Base-by-base conservation (phyloP, 1,140 invertebrate genomes). In the Papilio xuthus region DNA sequence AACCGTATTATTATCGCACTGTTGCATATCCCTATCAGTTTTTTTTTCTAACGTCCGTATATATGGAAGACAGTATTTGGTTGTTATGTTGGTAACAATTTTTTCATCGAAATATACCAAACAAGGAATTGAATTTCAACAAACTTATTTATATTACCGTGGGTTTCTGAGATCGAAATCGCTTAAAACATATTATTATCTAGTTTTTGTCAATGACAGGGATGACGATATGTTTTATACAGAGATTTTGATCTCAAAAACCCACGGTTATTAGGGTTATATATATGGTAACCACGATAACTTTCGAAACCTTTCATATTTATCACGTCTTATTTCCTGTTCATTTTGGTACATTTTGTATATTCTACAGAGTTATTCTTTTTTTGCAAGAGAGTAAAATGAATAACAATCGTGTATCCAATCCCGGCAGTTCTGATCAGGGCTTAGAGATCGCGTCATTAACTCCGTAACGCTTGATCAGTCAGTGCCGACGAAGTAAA, bases 401-500 rank as follows among this genome's bases (percentile, higher is more conserved):
- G 41, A 76, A 63, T 56, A 76, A 76, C 74, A 60, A 76, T 76
- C 74, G 18, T 32, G 44, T 75, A 50, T 32, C 72, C 26, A 41
- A 78, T 78, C 42, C 50, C 69, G 26, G 42, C 37, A 73, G 42
- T 23, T 23, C 56, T 23, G 20, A 75, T 82, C 79, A 77, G 71
- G 78, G 78, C 80, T 63, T 41, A 37, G 37, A 75, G 73, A 78
- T 75, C 80, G 53, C 60, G 50, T 72, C 77, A 70, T 78, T 79
- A 80, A 75, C 82, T 74, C 67, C 32, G 71, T 69, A 71, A 63
- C 78, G 78, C 81, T 81, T 69, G 74, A 75, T 79, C 78, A 79
- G 81, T 79, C 78, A 79, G 81, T 79, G 81, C 71, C 80, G 56
- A 81, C 73, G 78, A 70, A 74, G 81, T 81, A 73, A 79, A 85